These are phyloP conservation scores for Pygmarrhopalites habei DNA, from an alignment of 1,140 invertebrate genomes.

Conservation along the genomic window DNA sequence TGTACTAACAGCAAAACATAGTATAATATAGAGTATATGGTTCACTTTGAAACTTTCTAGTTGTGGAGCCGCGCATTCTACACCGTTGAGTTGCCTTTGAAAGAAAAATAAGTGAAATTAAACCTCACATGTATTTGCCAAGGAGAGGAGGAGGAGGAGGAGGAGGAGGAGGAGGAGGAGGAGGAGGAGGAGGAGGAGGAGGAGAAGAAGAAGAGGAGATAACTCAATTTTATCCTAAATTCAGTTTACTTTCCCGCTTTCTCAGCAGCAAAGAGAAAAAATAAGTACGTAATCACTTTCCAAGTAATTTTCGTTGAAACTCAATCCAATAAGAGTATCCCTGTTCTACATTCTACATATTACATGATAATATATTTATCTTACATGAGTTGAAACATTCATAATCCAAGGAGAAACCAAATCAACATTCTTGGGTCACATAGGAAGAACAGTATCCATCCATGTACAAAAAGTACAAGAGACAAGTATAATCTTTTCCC, in stretches of 20 bases:
- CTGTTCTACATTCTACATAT: not conserved
- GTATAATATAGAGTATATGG: too few relatives aligned
- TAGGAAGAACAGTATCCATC: too few relatives aligned
- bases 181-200: not conserved
- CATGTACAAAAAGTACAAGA: too few relatives aligned
- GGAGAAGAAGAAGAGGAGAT: not conserved
- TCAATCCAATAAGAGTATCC: not conserved
- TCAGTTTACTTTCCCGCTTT: constrained; percentile 11
- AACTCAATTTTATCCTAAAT: constrained; percentile 21
- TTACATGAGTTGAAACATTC: too few relatives aligned
- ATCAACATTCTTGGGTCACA: too few relatives aligned
- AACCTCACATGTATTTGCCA: constrained; percentile 19
- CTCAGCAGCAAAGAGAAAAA: not conserved
- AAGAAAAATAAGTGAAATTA: constrained; percentile 18
- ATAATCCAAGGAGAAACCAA: too few relatives aligned
- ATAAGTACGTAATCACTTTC: constrained; percentile 21
- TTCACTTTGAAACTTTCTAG: not conserved
- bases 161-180: not conserved
- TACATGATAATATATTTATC: too few relatives aligned
- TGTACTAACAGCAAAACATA: too few relatives aligned
- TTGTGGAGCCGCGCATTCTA: not conserved
- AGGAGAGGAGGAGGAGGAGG: too few relatives aligned
- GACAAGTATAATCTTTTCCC: too few relatives aligned
- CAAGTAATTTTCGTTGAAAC: constrained; percentile 21
- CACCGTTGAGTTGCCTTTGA: constrained; percentile 3